Conservation (phyloP, 2,797 vertebrate genomes). For the Uromys caudimaculatus region DNA sequence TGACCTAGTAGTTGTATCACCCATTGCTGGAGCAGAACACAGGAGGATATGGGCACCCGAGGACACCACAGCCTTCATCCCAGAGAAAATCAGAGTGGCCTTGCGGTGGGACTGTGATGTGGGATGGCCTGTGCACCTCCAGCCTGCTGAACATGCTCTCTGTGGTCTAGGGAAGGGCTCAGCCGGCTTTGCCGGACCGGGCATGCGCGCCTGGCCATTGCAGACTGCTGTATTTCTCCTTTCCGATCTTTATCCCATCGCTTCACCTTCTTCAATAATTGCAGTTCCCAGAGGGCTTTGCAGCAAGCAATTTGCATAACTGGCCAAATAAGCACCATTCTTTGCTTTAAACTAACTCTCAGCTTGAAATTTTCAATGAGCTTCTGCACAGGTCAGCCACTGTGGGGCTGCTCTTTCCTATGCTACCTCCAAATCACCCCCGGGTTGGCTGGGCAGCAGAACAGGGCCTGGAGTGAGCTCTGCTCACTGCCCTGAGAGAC, state of each 20-base stretch:
- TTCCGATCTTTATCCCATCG: background rate
- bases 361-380: slow-evolving; percentile 80
- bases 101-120: background rate
- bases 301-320: slow-evolving; percentile 82
- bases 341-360: slow-evolving; percentile 83
- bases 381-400: slow-evolving; percentile 79
- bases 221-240: background rate
- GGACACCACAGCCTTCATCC: background rate
- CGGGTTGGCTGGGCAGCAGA: background rate
- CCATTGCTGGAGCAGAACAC: background rate
- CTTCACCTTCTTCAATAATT: slow-evolving; percentile 42
- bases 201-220: background rate
- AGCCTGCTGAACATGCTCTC: background rate
- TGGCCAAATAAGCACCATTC: slow-evolving; percentile 81
- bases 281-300: slow-evolving; percentile 79
- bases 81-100: background rate
- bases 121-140: background rate
- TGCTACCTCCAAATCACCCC: background rate
- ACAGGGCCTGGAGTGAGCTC: background rate
- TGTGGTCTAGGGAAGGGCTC: background rate
- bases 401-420: slow-evolving; percentile 75
- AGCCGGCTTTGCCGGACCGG: background rate
- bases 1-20: background rate
- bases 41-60: background rate
- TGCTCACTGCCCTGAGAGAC: background rate